Conservation (phyloP, 2,113 vertebrate species). For the Oreochromis niloticus region DNA sequence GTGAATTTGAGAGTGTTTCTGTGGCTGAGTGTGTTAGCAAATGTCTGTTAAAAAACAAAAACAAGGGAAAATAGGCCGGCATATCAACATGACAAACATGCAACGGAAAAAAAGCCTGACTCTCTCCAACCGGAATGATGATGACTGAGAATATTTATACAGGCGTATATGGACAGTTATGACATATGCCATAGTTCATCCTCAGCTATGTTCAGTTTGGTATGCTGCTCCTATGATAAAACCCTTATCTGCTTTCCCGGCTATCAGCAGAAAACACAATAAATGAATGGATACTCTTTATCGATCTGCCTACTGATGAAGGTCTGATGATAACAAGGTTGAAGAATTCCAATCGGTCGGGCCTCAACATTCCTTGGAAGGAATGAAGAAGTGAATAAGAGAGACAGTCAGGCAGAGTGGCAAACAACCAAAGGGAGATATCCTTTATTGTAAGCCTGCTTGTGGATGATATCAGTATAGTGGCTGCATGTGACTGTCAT, state of each 20-base stretch:
- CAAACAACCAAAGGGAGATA: not conserved
- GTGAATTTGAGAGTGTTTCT: not conserved
- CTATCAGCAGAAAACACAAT: conserved; percentile 33
- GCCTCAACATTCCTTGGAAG: conserved; percentile 18
- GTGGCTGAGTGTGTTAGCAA: not conserved
- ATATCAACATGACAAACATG: not conserved
- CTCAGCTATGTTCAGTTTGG: not conserved
- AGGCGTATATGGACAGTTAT: not conserved
- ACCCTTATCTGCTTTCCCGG: conserved; percentile 26
- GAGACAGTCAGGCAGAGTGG: not conserved
- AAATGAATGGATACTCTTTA: conserved; percentile 7
- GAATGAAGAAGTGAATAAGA: not conserved
- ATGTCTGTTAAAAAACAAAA: not conserved
- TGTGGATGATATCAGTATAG: conserved; percentile 37
- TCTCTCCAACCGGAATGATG: not conserved
- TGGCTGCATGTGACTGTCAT: conserved; percentile 30
- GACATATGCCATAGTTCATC: not conserved
- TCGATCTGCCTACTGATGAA: conserved; percentile 13
- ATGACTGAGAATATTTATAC: not conserved
- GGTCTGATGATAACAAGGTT: conserved; percentile 22
- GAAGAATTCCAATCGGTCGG: conserved; percentile 22
- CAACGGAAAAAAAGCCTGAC: not conserved
- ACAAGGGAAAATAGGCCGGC: not conserved
- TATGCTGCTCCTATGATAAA: conserved; percentile 31
- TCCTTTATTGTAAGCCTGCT: conserved; percentile 27